Base-by-base conservation (phyloP, 2,888 invertebrate species). In the Polietes domitor region DNA sequence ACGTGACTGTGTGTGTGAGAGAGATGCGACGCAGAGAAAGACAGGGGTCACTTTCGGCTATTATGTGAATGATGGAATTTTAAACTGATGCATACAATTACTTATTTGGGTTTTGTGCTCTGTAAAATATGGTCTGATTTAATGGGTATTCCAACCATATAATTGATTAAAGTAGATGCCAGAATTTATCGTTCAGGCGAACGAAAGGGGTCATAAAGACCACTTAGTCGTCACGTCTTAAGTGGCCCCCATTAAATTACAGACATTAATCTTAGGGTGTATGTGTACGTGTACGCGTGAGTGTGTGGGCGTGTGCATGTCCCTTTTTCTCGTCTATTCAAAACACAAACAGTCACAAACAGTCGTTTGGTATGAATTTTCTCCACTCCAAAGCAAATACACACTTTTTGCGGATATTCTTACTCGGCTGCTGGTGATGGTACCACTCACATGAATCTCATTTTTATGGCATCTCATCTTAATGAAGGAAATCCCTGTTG, bases 381-480 rank as follows among this genome's bases (percentile, higher is more conserved):
- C 15, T n/a, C n/a, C 15, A 47, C 15, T n/a, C 47, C n/a, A 47
- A 47, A 5, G 12, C 9, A 5, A 47, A 12, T 3, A n/a, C 15
- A 47, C n/a, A 15, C 47, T 47, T n/a, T 47, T n/a, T 37, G 37
- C 47, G 12, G n/a, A 15, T 47, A 47, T 1, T 7, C 4, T 4
- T 47, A n/a, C 12, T 37, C 10, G 12, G 1, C 3, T 47, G 47
- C 15, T 47, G 32, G n/a, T 47, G 47, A n/a, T 12, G 12, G 15
- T n/a, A 47, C 47, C 9, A 53, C 21, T 53, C 53, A 17, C 53
- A 24, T 53, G 53, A 53, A 53, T 53, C 53, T 53, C 53, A 4
- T 53, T 53, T 63, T 32, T 63, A 63, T 37, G 37, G 15, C 65
- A 19, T 65, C 65, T 65, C 41, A 65, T 43, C 43, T 12, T 68